Evolutionary conservation across 2,888 invertebrate species (phyloP), one percentile per base, ranked within the genome.

Genomic region (Helicoverpa assulta): DNA sequence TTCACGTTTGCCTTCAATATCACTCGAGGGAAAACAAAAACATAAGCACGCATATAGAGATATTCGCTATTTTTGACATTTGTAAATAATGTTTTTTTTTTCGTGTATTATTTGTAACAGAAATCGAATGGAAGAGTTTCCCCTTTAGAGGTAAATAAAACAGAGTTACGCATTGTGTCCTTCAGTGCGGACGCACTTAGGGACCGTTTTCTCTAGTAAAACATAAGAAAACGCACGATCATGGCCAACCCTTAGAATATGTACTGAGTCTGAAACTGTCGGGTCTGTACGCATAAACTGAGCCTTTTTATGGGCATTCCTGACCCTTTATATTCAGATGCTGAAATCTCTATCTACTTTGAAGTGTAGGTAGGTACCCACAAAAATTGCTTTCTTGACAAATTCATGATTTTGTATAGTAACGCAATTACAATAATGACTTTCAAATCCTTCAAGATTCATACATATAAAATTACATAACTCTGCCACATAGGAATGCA

Each of bases 1-100:
- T 82, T 81, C 82, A 79, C 85, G 79, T 86, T 86, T 83, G 81
- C 80, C 65, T 84, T 72, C 83, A 83, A 88, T 87, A 83, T 72
- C 70, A 80, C 88, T 70, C 82, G 8, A 26, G 86, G 71, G 84
- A 73, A 47, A 66, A 67, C 68, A 73, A 80, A 80, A 80, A 82
- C 76, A 59, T 61, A 62, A 59, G 66, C 63, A 65, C 50, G 58
- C 50, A 65, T 70, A 69, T 81, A 73, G 60, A 75, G 71, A 76
- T 74, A 74, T 77, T 76, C 58, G 69, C 56, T 54, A 65, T 59
- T 71, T 81, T 71, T 79, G 56, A 68, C 59, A 72, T 57, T 53
- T 72, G 73, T 71, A 72, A 70, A 68, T 82, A 81, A 73, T 77
- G 50, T 67, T 47, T 19, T 76, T 67, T 67, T 67, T 67, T 50